These are phyloP conservation scores for Pocota personata DNA, from an alignment of 2,888 invertebrate genomes.

Conservation along the genomic window DNA sequence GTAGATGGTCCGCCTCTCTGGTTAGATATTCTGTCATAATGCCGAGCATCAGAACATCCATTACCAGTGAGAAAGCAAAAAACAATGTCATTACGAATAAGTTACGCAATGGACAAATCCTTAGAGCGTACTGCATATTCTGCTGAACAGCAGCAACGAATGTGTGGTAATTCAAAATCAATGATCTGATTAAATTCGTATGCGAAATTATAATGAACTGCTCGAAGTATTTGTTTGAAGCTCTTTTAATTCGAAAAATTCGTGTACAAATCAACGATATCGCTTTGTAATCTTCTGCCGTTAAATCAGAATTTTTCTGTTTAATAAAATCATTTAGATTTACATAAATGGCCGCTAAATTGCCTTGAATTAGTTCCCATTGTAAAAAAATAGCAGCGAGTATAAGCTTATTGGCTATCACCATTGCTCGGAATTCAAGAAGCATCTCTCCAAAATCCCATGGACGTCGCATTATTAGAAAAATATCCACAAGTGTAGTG, in stretches of 20 bases:
- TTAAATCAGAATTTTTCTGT: neutral
- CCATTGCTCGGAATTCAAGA: neutral
- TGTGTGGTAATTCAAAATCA: neutral
- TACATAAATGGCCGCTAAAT: neutral
- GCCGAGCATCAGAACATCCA: neutral
- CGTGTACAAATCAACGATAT: neutral
- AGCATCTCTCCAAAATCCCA: neutral
- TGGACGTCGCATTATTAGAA: neutral
- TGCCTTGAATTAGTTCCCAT: neutral
- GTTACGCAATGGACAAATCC: neutral
- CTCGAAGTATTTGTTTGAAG: neutral
- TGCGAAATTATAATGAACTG: neutral
- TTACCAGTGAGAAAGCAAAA: neutral
- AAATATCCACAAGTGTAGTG: neutral
- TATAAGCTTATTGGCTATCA: neutral
- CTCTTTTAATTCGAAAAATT: neutral
- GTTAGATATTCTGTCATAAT: neutral
- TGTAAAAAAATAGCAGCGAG: neutral
- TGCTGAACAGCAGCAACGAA: neutral
- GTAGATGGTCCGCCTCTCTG: neutral
- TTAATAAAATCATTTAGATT: neutral
- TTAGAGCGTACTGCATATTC: neutral
- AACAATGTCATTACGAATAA: neutral
- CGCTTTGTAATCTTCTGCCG: neutral
- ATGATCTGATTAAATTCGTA: neutral